Percentiles rank a stretch among this genome's conserved stretches.
Evolutionary conservation across 2,888 invertebrate genomes (phyloP).

Genomic region (Tenodera sinensis): DNA sequence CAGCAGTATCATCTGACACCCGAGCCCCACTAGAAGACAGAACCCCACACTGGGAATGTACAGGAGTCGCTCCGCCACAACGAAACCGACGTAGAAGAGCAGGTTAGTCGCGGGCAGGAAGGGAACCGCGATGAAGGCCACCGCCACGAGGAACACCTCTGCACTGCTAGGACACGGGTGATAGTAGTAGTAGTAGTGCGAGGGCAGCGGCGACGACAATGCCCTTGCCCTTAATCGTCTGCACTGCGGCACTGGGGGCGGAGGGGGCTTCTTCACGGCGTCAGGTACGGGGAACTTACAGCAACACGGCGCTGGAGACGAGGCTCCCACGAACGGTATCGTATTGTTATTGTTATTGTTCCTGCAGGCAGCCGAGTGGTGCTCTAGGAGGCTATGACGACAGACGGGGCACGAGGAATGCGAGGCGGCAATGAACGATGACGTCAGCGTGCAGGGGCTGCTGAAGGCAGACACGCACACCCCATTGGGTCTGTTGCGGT

Average conservation of each 20-base stretch:
- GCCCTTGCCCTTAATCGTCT: neutral
- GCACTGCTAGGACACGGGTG: neutral
- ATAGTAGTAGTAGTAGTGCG: neutral
- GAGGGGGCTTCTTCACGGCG: neutral
- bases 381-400: slow-evolving; percentile 61
- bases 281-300: neutral
- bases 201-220: neutral
- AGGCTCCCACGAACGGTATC: slow-evolving; percentile 43
- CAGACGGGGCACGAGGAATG: slow-evolving; percentile 60
- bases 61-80: slow-evolving; percentile 92
- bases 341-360: slow-evolving; percentile 70
- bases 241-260: neutral
- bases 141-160: slow-evolving; percentile 55
- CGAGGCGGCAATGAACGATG: neutral
- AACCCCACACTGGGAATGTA: slow-evolving; percentile 96
- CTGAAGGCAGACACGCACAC: neutral
- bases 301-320: slow-evolving; percentile 42
- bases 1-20: slow-evolving; percentile 38
- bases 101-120: slow-evolving; percentile 95
- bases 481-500: neutral
- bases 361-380: slow-evolving; percentile 66
- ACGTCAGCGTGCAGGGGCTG: neutral
- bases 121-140: slow-evolving; percentile 77
- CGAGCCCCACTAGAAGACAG: slow-evolving; percentile 78
- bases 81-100: slow-evolving; percentile 97